Evolutionary conservation across 2,113 vertebrate species (phyloP), one percentile per base, ranked within the genome.

Genomic region (Coracopsis vasa): DNA sequence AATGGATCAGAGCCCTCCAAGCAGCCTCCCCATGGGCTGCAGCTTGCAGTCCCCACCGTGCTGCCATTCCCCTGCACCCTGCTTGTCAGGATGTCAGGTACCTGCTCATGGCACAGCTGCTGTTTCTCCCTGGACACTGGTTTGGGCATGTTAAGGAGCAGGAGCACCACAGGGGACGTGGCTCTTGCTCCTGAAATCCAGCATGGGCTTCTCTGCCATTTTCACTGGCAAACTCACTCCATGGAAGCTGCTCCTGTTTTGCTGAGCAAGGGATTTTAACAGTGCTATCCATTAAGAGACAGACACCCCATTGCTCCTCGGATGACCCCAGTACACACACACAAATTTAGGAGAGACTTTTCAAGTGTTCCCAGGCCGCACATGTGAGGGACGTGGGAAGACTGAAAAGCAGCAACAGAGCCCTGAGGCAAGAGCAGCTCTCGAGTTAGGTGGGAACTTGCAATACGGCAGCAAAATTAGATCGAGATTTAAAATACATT

Each of bases 161-260:
- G 66, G 35, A 51, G 6, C 1, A 0, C 20, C 20, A 27, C 0
- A 0, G 23, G 7, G 4, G 24, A 58, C 0, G 2, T 13, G 15
- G 39, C 19, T 27, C 54, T 3, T 48, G 41, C 79, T 88, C 79
- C 61, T 35, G 35, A 62, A 60, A 67, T 58, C 65, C 64, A 56
- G 16, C 69, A 11, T 0, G 0, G 64, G 9, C 10, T 79, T 25
- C 86, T 80, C 29, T 50, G 61, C 74, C 50, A 27, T 56, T 64
- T 27, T 29, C 70, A 51, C 14, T 14, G 27, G 35, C 48, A 73
- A 71, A 5, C 41, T 54, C 62, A 9, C 6, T 10, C n/a, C 41
- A 17, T 1, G 18, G 50, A 51, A 86, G 44, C 51, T 50, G 56
- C 3, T 75, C 56, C 54, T 1, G 0, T 47, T 48, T 29, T 16